A percentile compares a stretch with the other conserved stretches of the same genome.
phyloP scores from a whole-genome alignment of 2,113 vertebrate species.

The Meles meles region DNA sequence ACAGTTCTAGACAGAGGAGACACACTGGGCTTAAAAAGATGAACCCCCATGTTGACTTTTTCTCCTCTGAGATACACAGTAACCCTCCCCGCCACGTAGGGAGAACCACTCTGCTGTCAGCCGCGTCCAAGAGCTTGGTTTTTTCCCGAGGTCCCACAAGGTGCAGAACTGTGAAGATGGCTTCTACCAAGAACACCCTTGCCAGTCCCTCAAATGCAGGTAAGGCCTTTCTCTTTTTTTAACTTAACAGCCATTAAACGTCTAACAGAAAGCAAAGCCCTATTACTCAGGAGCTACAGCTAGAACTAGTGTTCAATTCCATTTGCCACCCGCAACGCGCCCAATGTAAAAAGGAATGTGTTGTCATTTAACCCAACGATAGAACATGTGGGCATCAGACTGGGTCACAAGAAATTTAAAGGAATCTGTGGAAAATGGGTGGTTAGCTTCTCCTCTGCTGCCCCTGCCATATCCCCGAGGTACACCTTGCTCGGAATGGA shows the following conservation, averaged over 20 bases:
- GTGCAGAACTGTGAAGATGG: neutral
- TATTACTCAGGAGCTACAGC: neutral
- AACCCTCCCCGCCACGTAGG: neutral
- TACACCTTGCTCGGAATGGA: neutral
- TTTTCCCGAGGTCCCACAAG: neutral
- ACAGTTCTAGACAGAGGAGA: neutral
- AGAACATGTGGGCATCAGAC: neutral
- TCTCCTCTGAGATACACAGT: neutral
- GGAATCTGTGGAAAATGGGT: neutral
- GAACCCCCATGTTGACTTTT: slow-evolving; percentile 49
- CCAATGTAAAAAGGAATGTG: neutral
- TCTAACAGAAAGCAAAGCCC: slow-evolving; percentile 1
- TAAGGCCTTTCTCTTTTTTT: neutral
- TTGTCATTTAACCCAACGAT: neutral
- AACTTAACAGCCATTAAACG: neutral
- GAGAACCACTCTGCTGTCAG: slow-evolving; percentile 29
- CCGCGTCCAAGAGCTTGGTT: slow-evolving; percentile 54
- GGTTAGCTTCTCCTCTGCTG: neutral
- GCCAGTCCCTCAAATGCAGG: neutral
- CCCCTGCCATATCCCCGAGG: neutral
- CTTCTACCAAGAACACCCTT: neutral
- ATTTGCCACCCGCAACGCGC: neutral
- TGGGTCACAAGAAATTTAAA: neutral
- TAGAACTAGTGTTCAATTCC: neutral
- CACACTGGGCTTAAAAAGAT: neutral